Conservation (phyloP, 53 echinoderm and acorn worm genomes). For the Holothuria scabra region DNA sequence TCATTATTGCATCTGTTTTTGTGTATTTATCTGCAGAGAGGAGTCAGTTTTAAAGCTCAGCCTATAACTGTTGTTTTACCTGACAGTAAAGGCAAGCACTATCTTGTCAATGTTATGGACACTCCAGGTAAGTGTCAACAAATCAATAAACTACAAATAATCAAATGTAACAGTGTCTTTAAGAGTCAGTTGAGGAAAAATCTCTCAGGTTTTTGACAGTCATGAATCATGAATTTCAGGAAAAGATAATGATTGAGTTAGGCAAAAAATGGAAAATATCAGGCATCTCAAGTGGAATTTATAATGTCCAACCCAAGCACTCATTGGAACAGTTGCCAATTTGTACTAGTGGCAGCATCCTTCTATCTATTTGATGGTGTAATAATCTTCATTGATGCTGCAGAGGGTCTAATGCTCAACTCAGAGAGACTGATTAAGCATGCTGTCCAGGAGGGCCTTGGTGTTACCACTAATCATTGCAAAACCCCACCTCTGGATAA, state of each 20-base stretch:
- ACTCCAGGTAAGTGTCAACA: constrained; percentile 73
- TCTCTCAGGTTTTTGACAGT: too few relatives aligned
- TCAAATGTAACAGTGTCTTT: too few relatives aligned
- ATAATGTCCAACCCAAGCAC: too few relatives aligned
- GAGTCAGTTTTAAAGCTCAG: constrained; percentile 95
- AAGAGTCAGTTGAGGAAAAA: too few relatives aligned
- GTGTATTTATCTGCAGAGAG: constrained; percentile 61
- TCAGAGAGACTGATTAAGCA: constrained; percentile 96
- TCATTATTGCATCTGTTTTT: neutral
- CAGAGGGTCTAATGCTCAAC: constrained; percentile 96
- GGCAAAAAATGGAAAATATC: too few relatives aligned
- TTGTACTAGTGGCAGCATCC: constrained; percentile 70
- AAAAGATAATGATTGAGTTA: too few relatives aligned
- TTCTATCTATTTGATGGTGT: constrained; percentile 90
- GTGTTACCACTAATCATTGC: too few relatives aligned
- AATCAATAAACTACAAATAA: neutral
- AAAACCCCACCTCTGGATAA: too few relatives aligned
- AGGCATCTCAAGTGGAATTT: too few relatives aligned
- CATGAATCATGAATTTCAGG: too few relatives aligned
- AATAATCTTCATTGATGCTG: constrained; percentile 91
- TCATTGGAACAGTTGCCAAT: too few relatives aligned
- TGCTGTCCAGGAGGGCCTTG: constrained; percentile 87
- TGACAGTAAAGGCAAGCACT: constrained; percentile 93
- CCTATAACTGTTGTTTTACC: constrained; percentile 90
- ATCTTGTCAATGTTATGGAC: constrained; percentile 88